Conservation (phyloP, 1,140 invertebrate genomes). For the Bombus waltoni region DNA sequence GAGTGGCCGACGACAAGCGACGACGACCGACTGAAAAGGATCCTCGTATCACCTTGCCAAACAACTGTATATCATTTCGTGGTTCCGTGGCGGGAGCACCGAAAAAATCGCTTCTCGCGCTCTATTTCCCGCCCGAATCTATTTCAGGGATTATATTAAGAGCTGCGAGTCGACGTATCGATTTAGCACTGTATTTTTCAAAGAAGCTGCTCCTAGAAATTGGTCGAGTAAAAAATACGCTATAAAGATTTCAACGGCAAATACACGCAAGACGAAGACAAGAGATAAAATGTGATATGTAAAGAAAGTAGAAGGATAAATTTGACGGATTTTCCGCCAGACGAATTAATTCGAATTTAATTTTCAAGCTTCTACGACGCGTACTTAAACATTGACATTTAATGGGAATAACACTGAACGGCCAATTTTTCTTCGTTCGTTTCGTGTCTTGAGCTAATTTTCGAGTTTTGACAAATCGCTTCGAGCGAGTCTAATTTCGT, state of each 20-base stretch:
- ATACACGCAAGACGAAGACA: too few species aligned
- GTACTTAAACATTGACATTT: too few species aligned
- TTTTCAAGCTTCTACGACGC: too few species aligned
- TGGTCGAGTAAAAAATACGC: neutral
- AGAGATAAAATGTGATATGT: neutral
- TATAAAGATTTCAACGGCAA: neutral
- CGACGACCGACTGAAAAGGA: slow-evolving; percentile 58
- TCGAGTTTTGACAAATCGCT: neutral
- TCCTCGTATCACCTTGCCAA: slow-evolving; percentile 47
- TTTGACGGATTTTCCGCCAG: too few species aligned
- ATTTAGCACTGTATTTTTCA: neutral
- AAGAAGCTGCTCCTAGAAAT: neutral
- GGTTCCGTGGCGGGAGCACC: neutral
- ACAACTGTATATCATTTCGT: slow-evolving; percentile 55
- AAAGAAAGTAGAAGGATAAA: too few species aligned
- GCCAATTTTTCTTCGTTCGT: too few species aligned
- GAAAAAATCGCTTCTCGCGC: neutral
- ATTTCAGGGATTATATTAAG: neutral
- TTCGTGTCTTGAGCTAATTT: neutral
- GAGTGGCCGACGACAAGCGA: slow-evolving; percentile 57
- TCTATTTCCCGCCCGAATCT: neutral
- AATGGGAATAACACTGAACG: too few species aligned
- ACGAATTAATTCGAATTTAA: too few species aligned
- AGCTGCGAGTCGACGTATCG: neutral
- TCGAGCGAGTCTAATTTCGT: neutral